Conservation (phyloP, 2,113 vertebrate genomes). For the Hypanus sabinus region DNA sequence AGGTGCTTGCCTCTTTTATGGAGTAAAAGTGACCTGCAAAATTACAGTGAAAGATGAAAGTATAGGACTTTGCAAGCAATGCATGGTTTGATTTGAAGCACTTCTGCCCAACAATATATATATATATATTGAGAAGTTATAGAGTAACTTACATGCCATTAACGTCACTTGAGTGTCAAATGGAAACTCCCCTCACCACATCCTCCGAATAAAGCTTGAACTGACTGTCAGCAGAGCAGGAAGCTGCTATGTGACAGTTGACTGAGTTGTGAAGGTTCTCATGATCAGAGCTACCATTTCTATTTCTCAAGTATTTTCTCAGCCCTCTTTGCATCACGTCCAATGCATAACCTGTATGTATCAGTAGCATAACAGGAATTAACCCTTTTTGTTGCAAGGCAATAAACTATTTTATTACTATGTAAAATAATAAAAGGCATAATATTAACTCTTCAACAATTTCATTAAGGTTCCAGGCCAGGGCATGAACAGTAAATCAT, state of each 20-base stretch:
- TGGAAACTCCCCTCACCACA: slow-evolving; percentile 26
- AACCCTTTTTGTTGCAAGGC: neutral
- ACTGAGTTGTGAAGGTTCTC: neutral
- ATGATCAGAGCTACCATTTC: neutral
- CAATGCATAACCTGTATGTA: neutral
- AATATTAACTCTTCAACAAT: neutral
- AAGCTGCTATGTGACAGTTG: neutral
- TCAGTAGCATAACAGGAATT: neutral
- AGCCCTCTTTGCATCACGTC: neutral
- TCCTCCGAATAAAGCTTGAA: neutral
- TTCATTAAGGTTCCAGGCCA: neutral
- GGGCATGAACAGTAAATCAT: neutral
- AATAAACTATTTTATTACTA: neutral
- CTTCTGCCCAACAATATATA: neutral
- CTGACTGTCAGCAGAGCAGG: neutral
- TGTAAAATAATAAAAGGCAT: neutral
- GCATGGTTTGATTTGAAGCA: neutral
- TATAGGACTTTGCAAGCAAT: neutral
- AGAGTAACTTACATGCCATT: neutral
- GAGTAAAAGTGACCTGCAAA: neutral
- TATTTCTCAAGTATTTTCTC: neutral
- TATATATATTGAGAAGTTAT: neutral
- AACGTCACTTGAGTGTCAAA: neutral
- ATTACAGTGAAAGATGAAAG: neutral
- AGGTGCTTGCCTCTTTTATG: neutral